Percentiles rank a stretch among this genome's conserved stretches.
phyloP scores from a whole-genome alignment of 2,113 vertebrate species.

The Microtus pennsylvanicus region DNA sequence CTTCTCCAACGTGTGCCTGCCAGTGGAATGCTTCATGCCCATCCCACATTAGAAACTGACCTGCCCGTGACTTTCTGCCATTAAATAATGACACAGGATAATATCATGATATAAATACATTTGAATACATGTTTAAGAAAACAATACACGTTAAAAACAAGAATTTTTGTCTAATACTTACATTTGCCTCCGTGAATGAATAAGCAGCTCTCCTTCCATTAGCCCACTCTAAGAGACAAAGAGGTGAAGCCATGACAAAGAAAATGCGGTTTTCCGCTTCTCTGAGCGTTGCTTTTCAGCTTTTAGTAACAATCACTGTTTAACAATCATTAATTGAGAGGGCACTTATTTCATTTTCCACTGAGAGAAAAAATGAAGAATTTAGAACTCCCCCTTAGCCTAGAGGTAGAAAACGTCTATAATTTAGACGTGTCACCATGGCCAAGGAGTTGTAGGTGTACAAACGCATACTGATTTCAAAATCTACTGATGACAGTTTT shows the following conservation, averaged over 20 bases:
- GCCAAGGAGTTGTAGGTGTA: background rate
- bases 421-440: background rate
- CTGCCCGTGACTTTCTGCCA: background rate
- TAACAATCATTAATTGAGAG: background rate
- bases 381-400: background rate
- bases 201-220: background rate
- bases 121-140: background rate
- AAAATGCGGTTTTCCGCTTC: too few relatives aligned
- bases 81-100: background rate
- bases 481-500: too few relatives aligned
- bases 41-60: background rate
- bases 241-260: background rate
- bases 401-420: background rate
- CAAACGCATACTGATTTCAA: background rate
- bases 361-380: background rate
- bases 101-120: background rate
- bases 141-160: background rate
- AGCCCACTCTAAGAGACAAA: background rate
- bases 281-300: background rate
- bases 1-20: background rate
- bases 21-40: background rate
- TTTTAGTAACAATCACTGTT: background rate
- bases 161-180: background rate
- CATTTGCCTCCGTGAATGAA: background rate
- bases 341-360: background rate